phyloP scores from a whole-genome alignment of 1,140 invertebrate species.

The Leptinotarsa texana region DNA sequence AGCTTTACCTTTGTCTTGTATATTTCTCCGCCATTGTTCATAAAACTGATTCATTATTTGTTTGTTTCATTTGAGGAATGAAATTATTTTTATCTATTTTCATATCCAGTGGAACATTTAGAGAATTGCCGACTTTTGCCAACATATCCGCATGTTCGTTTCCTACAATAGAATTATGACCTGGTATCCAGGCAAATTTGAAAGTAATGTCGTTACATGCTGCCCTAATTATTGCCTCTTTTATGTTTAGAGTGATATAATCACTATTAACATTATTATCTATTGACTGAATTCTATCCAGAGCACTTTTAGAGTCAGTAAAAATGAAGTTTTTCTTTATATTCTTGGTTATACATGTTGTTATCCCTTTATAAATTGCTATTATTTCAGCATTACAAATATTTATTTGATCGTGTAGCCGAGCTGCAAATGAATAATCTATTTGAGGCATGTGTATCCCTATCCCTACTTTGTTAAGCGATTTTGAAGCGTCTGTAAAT shows the following conservation, averaged over 20 bases:
- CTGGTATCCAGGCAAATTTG: constrained; percentile 29
- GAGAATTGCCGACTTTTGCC: constrained; percentile 20
- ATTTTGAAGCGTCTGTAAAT: constrained; percentile 5
- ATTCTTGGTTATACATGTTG: constrained; percentile 14
- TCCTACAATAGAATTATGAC: constrained; percentile 21
- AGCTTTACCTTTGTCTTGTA: not conserved
- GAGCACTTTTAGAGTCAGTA: constrained; percentile 30
- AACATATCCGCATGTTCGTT: constrained; percentile 18
- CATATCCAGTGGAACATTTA: constrained; percentile 20
- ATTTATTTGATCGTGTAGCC: not conserved
- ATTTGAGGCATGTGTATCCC: constrained; percentile 7
- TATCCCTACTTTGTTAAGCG: not conserved
- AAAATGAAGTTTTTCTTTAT: constrained; percentile 29
- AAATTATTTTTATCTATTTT: not conserved
- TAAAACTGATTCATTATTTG: not conserved
- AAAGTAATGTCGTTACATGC: constrained; percentile 4
- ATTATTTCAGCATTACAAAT: constrained; percentile 14
- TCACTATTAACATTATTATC: not conserved
- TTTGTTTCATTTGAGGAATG: not conserved
- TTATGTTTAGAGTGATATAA: not conserved
- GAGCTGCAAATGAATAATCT: constrained; percentile 1
- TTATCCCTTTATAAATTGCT: constrained; percentile 2
- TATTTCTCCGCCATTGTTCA: not conserved
- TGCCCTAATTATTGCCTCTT: constrained; percentile 1
- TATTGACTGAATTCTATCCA: constrained; percentile 21